Evolutionary conservation across 2,113 vertebrate genomes (phyloP).

Genomic region (rat (Rattus norvegicus)): GRCr8 NC_086020.1:215182501-215183000

Average conservation of each 20-base stretch:
- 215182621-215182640: neutral
- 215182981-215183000: neutral
- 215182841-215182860: neutral
- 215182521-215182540: neutral
- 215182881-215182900: neutral
- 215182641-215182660: neutral
- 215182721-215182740: neutral
- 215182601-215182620: neutral
- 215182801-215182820: neutral
- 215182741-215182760: neutral
- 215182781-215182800: neutral
- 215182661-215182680: neutral
- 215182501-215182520: no score
- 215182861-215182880: neutral
- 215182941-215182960: neutral
- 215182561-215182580: neutral
- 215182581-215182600: neutral
- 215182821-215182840: neutral
- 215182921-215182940: neutral
- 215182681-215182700: neutral
- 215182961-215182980: neutral
- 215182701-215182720: neutral
- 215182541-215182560: neutral
- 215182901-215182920: neutral
- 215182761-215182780: neutral